Conservation (phyloP, 2,888 invertebrate genomes). For the Sialis fuliginosa region DNA sequence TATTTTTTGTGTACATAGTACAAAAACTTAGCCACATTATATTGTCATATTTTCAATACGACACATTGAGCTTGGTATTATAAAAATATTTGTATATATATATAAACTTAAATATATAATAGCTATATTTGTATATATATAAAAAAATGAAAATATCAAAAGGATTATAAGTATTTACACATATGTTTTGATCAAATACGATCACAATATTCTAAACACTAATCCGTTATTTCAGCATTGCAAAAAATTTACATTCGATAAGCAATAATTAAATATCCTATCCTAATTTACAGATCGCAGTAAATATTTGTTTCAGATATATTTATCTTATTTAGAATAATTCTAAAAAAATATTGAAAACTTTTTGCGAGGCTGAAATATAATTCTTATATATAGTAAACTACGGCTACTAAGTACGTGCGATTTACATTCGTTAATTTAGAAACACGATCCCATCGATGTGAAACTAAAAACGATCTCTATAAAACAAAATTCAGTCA, state of each 20-base stretch:
- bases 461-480: no score
- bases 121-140: constrained; percentile 11
- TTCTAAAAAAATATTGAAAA: not conserved
- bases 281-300: not conserved
- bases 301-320: not conserved
- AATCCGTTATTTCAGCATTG: not conserved
- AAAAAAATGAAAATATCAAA: constrained; percentile 7
- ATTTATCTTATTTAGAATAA: not conserved
- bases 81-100: constrained; percentile 6
- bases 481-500: no score
- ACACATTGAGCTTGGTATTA: constrained; percentile 8
- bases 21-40: constrained; percentile 1
- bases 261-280: not conserved
- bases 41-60: constrained; percentile 1
- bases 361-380: no score
- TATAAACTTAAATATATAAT: constrained; percentile 7
- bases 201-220: not conserved
- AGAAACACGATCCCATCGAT: no score
- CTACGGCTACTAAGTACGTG: no score
- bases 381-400: no score
- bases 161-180: not conserved
- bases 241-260: not conserved
- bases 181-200: not conserved
- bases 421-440: no score
- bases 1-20: constrained; percentile 1